Percentiles rank a stretch among this genome's conserved stretches.
Evolutionary conservation across 2,888 invertebrate species (phyloP).

Genomic region (Incurvaria masculella): DNA sequence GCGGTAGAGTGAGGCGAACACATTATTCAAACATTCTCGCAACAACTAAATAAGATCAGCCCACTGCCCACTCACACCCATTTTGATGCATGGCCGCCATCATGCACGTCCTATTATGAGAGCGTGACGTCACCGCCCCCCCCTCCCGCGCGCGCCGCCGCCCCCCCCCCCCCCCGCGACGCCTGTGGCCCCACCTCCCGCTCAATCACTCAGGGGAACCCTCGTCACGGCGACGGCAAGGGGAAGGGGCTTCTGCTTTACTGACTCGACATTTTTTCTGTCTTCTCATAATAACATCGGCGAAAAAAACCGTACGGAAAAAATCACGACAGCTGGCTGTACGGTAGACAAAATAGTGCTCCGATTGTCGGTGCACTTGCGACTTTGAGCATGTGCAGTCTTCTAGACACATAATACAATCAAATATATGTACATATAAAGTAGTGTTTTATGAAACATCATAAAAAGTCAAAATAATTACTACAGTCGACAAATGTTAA

Average conservation of each 20-base stretch:
- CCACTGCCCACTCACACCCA: neutral
- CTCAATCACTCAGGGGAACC: conserved; percentile 54
- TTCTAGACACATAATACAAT: too few relatives aligned
- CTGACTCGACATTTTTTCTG: conserved; percentile 52
- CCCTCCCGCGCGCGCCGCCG: conserved; percentile 44
- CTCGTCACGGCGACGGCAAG: conserved; percentile 36
- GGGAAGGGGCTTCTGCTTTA: conserved; percentile 36
- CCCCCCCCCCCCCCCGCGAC: conserved; percentile 5
- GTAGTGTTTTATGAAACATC: too few relatives aligned
- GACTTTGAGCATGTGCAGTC: too few relatives aligned
- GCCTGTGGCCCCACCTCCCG: conserved; percentile 8
- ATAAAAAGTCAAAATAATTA: too few relatives aligned
- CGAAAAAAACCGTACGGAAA: conserved; percentile 50
- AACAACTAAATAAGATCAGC: neutral
- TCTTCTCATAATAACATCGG: conserved; percentile 52
- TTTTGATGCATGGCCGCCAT: conserved; percentile 50
- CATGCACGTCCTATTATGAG: conserved; percentile 55
- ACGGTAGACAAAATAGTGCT: neutral
- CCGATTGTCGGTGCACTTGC: too few relatives aligned
- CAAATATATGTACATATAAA: too few relatives aligned
- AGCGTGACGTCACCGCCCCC: conserved; percentile 56
- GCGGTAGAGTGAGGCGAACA: conserved; percentile 41
- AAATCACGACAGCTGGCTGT: conserved; percentile 49
- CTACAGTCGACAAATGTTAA: too few relatives aligned
- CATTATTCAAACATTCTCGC: conserved; percentile 27